Evolutionary conservation across 2,797 vertebrate species (phyloP).

Genomic region (Chaetodon trifasciatus): DNA sequence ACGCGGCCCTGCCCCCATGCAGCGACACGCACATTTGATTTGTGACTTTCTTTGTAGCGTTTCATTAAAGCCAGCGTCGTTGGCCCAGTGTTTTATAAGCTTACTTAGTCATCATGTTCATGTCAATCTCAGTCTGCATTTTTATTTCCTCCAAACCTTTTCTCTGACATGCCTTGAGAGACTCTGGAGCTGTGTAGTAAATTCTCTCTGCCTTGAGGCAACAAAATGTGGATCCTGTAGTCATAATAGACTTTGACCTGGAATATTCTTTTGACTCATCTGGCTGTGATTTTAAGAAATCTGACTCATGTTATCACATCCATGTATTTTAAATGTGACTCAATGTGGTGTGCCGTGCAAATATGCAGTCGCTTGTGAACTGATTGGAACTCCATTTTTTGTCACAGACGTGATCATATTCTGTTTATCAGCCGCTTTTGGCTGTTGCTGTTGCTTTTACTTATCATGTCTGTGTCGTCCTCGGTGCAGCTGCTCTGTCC

Average conservation of each 20-base stretch:
- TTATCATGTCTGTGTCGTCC: neutral
- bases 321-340: neutral
- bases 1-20: neutral
- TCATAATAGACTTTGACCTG: neutral
- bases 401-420: neutral
- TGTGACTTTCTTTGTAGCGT: conserved; percentile 3
- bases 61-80: conserved; percentile 12
- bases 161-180: neutral
- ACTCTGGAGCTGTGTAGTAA: neutral
- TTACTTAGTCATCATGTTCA: conserved; percentile 31
- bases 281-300: conserved; percentile 7
- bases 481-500: neutral
- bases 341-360: neutral
- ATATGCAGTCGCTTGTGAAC: neutral
- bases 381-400: neutral
- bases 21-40: conserved; percentile 3
- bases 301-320: neutral
- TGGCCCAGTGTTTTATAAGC: conserved; percentile 11
- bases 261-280: conserved; percentile 10
- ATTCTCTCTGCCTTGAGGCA: neutral
- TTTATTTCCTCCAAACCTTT: neutral
- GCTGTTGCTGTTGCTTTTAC: neutral
- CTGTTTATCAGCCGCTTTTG: too few relatives aligned
- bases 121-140: conserved; percentile 3
- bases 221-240: neutral